phyloP scores from a whole-genome alignment of 2,888 invertebrate species.

The Drosophila formosana region DNA sequence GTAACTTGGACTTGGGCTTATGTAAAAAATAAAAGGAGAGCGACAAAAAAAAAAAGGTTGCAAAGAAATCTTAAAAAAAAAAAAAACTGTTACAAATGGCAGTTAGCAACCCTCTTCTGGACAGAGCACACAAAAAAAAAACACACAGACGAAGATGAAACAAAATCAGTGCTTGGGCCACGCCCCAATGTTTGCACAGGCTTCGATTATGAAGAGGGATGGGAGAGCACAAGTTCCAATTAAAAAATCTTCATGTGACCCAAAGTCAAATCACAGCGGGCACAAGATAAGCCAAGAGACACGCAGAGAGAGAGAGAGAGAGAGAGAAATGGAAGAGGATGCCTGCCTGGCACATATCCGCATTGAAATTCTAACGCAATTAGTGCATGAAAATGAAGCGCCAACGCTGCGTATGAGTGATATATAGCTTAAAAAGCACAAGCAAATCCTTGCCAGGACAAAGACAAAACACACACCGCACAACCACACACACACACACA shows the following conservation, averaged over 20 bases:
- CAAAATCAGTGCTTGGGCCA: constrained; percentile 49
- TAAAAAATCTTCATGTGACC: constrained; percentile 75
- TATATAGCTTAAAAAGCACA: constrained; percentile 70
- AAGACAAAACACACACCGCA: constrained; percentile 27
- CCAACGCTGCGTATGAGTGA: constrained; percentile 78
- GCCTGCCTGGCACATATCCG: constrained; percentile 17
- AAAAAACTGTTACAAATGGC: constrained; percentile 60
- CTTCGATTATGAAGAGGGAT: constrained; percentile 50
- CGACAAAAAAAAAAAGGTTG: constrained; percentile 59
- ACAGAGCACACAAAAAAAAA: constrained; percentile 17
- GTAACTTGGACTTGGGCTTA: constrained; percentile 66
- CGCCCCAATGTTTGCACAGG: constrained; percentile 37
- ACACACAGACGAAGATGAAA: constrained; percentile 33
- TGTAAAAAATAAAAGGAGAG: constrained; percentile 46
- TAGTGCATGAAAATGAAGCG: constrained; percentile 78
- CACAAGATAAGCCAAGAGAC: constrained; percentile 23
- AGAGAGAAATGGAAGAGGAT: background rate
- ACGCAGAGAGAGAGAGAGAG: background rate
- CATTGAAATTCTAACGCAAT: constrained; percentile 79
- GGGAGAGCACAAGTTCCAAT: constrained; percentile 65
- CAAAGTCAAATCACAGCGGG: constrained; percentile 71
- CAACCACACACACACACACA: constrained; percentile 22
- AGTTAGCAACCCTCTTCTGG: constrained; percentile 48
- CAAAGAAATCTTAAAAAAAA: constrained; percentile 43
- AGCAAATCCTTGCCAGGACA: constrained; percentile 41